Conservation (phyloP, 2,113 vertebrate genomes). For the Corydoras maculifer region DNA sequence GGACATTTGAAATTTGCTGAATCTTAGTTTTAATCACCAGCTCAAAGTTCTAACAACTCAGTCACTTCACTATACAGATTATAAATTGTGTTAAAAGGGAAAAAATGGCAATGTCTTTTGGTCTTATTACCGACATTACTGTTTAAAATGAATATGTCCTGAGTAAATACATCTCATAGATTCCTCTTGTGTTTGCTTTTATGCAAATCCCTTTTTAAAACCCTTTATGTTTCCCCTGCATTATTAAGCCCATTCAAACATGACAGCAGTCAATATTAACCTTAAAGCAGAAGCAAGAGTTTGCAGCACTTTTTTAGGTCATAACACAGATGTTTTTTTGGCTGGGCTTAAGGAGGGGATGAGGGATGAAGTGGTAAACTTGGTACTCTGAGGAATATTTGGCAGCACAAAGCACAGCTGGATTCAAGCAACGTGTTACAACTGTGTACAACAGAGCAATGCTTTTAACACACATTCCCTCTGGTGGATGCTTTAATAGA, state of each 20-base stretch:
- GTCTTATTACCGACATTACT: no score
- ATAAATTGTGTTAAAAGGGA: no score
- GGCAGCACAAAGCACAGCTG: background rate
- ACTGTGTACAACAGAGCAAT: background rate
- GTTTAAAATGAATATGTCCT: no score
- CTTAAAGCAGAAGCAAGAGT: background rate
- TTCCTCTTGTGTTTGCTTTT: no score
- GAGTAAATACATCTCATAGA: no score
- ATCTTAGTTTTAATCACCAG: no score
- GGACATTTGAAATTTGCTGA: no score
- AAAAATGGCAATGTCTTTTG: no score
- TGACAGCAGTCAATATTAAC: background rate
- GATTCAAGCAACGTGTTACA: slow-evolving; percentile 1
- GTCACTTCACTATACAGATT: no score
- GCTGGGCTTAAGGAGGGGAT: background rate
- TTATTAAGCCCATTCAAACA: background rate
- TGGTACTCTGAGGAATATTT: background rate
- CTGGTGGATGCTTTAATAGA: background rate
- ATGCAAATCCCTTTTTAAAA: no score
- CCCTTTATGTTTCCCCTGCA: no score
- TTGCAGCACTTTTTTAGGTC: background rate
- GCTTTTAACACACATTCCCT: background rate
- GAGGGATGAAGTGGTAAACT: background rate
- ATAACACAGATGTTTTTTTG: background rate
- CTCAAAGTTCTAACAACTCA: no score